phyloP scores from a whole-genome alignment of 2,797 vertebrate genomes.

The Danio choprae region DNA sequence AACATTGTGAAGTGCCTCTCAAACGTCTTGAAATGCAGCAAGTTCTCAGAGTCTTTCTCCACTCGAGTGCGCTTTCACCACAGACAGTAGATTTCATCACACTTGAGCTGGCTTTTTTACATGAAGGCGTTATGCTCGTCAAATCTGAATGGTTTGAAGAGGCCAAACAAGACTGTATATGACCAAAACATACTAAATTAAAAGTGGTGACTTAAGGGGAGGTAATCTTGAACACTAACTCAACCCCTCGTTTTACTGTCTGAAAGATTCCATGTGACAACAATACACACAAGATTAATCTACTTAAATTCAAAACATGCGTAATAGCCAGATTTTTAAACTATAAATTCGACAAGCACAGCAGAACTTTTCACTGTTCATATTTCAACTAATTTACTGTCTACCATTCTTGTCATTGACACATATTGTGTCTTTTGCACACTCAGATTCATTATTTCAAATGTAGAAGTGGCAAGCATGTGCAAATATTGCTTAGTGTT shows the following conservation, averaged over 20 bases:
- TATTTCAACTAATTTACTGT: too few species aligned
- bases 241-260: conserved; percentile 59
- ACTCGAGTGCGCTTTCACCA: conserved; percentile 2
- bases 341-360: conserved; percentile 68
- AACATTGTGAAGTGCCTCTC: conserved; percentile 18
- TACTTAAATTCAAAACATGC: conserved; percentile 71
- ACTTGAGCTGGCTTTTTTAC: background rate
- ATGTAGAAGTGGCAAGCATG: too few species aligned
- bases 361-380: too few species aligned
- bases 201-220: conserved; percentile 9
- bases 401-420: too few species aligned
- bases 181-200: conserved; percentile 12
- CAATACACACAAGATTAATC: conserved; percentile 66
- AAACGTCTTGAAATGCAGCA: background rate
- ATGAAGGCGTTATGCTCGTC: conserved; percentile 4
- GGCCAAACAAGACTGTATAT: conserved; percentile 3
- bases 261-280: conserved; percentile 60
- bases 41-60: conserved; percentile 19
- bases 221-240: background rate
- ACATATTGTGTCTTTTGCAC: too few species aligned
- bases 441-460: too few species aligned
- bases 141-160: conserved; percentile 10
- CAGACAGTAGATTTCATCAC: conserved; percentile 24
- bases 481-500: too few species aligned
- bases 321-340: conserved; percentile 72